These are phyloP conservation scores for Oscheius sp. DNA, from an alignment of 2,888 invertebrate genomes.

Conservation along the genomic window DNA sequence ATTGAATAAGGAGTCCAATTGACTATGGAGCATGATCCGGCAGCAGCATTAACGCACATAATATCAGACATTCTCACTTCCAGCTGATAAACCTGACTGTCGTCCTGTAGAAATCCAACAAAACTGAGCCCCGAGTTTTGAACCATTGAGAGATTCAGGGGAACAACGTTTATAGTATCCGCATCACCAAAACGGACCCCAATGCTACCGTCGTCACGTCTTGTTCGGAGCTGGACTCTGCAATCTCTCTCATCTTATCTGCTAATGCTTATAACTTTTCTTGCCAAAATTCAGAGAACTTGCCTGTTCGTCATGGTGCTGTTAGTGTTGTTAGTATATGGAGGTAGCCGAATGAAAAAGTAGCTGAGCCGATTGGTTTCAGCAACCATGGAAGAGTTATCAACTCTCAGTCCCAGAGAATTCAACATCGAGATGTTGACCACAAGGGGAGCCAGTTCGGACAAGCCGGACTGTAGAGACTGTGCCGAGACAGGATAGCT, in stretches of 20 bases:
- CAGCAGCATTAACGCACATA: slow-evolving; percentile 8
- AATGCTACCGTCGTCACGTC: background rate
- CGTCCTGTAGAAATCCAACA: slow-evolving; percentile 7
- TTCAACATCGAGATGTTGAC: slow-evolving; percentile 20
- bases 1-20: slow-evolving; percentile 23
- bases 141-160: slow-evolving; percentile 4
- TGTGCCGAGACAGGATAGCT: slow-evolving; percentile 6
- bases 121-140: slow-evolving; percentile 7
- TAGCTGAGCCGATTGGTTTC: slow-evolving; percentile 17
- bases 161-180: slow-evolving; percentile 15
- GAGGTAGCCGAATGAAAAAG: slow-evolving; percentile 20
- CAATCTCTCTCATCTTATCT: background rate
- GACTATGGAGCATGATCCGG: slow-evolving; percentile 17
- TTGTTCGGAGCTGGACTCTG: background rate
- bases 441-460: background rate
- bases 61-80: slow-evolving; percentile 14
- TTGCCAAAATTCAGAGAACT: too few relatives aligned
- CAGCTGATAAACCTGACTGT: slow-evolving; percentile 16
- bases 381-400: slow-evolving; percentile 24
- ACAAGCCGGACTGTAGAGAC: slow-evolving; percentile 1
- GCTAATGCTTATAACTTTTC: too few relatives aligned
- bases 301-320: background rate
- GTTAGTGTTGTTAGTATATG: background rate
- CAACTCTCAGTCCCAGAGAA: slow-evolving; percentile 8
- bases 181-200: slow-evolving; percentile 22